These are phyloP conservation scores for Tyto alba DNA, from an alignment of 2,113 vertebrate species.

Conservation along the genomic window DNA sequence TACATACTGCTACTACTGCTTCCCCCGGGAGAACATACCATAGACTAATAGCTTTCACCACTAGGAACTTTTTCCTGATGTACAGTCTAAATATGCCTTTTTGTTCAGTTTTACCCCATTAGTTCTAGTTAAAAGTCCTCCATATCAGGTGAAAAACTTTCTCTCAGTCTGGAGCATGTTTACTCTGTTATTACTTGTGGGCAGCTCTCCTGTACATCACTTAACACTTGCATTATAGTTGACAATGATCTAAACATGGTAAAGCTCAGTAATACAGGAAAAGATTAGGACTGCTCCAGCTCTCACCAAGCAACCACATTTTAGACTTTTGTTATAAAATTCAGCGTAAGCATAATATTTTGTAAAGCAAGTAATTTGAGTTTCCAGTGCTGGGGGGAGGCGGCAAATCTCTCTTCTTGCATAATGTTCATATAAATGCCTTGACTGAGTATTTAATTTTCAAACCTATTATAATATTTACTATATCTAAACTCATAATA, in stretches of 20 bases:
- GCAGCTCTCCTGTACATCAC: neutral
- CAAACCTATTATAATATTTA: neutral
- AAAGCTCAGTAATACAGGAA: neutral
- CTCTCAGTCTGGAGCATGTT: neutral
- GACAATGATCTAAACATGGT: neutral
- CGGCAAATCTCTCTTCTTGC: neutral
- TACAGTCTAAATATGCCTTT: neutral
- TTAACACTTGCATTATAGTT: neutral
- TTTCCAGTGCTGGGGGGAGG: neutral
- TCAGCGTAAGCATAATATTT: neutral
- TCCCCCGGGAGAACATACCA: neutral
- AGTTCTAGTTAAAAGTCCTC: neutral
- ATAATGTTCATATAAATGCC: neutral
- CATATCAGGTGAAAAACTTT: neutral
- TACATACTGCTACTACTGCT: neutral
- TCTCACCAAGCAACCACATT: neutral
- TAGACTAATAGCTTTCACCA: neutral
- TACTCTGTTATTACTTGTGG: neutral
- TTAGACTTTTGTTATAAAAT: neutral
- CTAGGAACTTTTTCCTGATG: neutral
- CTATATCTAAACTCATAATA: neutral
- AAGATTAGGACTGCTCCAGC: neutral
- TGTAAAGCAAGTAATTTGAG: neutral
- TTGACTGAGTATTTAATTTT: neutral
- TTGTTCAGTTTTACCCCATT: neutral